Percentiles rank a stretch among this genome's conserved stretches.
phyloP scores from a whole-genome alignment of 92 coral and sea anemone genomes.

The Palythoa caribaeorum region DNA sequence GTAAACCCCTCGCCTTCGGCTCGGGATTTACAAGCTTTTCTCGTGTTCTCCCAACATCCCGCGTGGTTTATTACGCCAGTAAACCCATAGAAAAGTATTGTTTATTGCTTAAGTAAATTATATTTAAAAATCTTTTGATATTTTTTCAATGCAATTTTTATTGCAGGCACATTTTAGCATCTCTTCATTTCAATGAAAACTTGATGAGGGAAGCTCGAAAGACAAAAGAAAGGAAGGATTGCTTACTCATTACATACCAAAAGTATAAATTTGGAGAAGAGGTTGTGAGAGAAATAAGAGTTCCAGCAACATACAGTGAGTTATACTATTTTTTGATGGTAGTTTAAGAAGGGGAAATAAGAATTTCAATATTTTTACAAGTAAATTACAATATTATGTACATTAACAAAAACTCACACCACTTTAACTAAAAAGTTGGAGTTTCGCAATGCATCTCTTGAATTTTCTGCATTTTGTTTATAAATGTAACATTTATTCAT shows the following conservation, averaged over 20 bases:
- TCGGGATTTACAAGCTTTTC: no score
- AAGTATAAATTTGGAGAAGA: constrained; percentile 9
- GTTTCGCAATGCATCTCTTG: background rate
- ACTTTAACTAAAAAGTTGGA: constrained; percentile 1
- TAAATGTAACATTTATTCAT: constrained; percentile 1
- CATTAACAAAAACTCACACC: background rate
- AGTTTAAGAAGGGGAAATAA: constrained; percentile 4
- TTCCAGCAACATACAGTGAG: constrained; percentile 6
- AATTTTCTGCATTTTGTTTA: background rate
- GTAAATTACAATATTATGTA: background rate
- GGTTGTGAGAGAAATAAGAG: constrained; percentile 8
- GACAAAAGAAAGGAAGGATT: constrained; percentile 2
- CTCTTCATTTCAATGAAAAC: constrained; percentile 7
- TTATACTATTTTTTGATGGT: background rate
- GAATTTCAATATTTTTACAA: background rate
- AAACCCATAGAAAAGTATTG: no score
- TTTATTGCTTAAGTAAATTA: no score
- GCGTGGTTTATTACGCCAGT: no score
- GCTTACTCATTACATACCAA: background rate
- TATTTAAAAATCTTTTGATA: background rate
- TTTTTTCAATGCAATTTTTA: constrained; percentile 4
- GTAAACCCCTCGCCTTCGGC: no score
- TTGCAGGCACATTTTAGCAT: constrained; percentile 1
- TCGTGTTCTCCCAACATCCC: no score
- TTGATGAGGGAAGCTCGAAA: constrained; percentile 12